Conservation (phyloP, 2,797 vertebrate genomes). For the Falco peregrinus region DNA sequence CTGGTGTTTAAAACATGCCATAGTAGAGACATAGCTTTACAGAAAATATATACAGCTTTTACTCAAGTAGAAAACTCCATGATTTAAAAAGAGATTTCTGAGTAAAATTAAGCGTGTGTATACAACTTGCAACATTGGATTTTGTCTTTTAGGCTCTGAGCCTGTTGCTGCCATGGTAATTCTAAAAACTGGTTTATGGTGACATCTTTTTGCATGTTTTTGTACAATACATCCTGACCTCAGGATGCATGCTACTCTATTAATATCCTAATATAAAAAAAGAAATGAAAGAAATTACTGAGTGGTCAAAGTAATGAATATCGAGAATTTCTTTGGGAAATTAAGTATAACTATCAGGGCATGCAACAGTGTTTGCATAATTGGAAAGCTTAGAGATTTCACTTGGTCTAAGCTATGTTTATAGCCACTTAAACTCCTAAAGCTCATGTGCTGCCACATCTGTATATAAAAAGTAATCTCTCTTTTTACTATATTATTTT, state of each 20-base stretch:
- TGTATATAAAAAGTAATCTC: not conserved
- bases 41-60: not conserved
- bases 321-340: not conserved
- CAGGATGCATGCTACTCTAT: not conserved
- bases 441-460: not conserved
- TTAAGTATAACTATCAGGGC: not conserved
- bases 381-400: not conserved
- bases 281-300: not conserved
- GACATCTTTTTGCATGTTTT: not conserved
- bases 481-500: not conserved
- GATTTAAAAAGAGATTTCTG: not conserved
- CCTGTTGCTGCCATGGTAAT: not conserved
- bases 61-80: not conserved
- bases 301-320: not conserved
- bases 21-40: not conserved
- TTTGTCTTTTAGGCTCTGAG: not conserved
- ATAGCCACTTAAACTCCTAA: not conserved
- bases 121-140: not conserved
- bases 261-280: not conserved
- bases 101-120: not conserved
- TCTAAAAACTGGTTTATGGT: not conserved
- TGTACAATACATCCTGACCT: not conserved
- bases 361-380: not conserved
- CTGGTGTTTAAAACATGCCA: not conserved
- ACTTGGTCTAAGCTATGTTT: not conserved